Evolutionary conservation across 2,113 vertebrate genomes (phyloP).

Genomic region (Zosterops borbonicus): DNA sequence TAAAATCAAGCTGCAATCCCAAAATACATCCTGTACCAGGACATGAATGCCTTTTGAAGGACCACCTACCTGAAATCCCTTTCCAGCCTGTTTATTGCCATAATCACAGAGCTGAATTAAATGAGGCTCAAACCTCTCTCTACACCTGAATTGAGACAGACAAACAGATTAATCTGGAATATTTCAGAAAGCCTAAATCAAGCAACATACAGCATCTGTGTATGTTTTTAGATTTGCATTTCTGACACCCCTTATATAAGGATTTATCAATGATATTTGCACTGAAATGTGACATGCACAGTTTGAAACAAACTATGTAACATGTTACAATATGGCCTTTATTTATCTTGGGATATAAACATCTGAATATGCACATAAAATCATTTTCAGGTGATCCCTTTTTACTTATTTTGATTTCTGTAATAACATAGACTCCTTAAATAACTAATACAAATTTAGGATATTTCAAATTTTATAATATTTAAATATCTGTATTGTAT

Average conservation of each 20-base stretch:
- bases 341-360: background rate
- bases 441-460: no score
- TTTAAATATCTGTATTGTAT: no score
- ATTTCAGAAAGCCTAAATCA: background rate
- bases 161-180: background rate
- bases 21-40: background rate
- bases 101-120: background rate
- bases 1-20: background rate
- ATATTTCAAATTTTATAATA: no score
- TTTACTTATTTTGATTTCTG: background rate
- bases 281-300: background rate
- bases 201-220: background rate
- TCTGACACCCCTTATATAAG: background rate
- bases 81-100: background rate
- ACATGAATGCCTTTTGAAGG: background rate
- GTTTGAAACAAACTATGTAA: background rate
- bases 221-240: background rate
- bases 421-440: background rate
- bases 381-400: background rate
- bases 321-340: accelerated
- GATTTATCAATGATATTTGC: background rate
- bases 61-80: background rate
- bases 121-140: background rate
- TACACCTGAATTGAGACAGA: background rate
- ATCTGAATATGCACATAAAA: background rate